Evolutionary conservation across 2,113 vertebrate genomes (phyloP).

Genomic region (Symphodus melops): DNA sequence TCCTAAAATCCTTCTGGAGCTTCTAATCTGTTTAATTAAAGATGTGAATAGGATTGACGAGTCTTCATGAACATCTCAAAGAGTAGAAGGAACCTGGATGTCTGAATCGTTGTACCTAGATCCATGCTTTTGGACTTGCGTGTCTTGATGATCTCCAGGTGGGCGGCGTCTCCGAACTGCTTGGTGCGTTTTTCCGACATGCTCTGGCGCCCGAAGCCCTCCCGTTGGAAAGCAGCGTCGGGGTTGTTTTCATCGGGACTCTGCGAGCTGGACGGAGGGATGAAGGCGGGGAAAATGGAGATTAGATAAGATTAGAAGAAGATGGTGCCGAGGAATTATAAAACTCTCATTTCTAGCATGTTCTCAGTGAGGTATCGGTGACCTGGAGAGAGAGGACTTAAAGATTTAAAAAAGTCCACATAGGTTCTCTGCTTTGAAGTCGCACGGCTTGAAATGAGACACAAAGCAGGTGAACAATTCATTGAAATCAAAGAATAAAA

Average conservation of each 20-base stretch:
- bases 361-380: not conserved
- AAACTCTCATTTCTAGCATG: not conserved
- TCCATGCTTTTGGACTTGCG: slow-evolving; percentile 99
- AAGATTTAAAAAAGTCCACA: not conserved
- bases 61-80: not conserved
- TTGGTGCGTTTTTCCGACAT: slow-evolving; percentile 99
- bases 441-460: not conserved
- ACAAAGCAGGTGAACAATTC: not conserved
- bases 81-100: not conserved
- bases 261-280: slow-evolving; percentile 81
- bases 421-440: not conserved
- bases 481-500: not conserved
- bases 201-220: slow-evolving; percentile 98
- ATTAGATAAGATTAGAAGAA: not conserved
- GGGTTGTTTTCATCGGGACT: slow-evolving; percentile 88
- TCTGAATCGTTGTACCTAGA: slow-evolving; percentile 86
- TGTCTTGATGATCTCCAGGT: slow-evolving; percentile 97
- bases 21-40: too few species aligned
- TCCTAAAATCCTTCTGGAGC: too few species aligned
- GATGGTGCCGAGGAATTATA: too few species aligned
- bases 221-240: slow-evolving; percentile 90
- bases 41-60: too few species aligned
- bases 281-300: not conserved
- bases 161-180: slow-evolving; percentile 93
- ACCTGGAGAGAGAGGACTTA: not conserved